A percentile compares a stretch with the other conserved stretches of the same genome.
Evolutionary conservation across 1,140 invertebrate genomes (phyloP).

Genomic region (Amphibalanus amphitrite): DNA sequence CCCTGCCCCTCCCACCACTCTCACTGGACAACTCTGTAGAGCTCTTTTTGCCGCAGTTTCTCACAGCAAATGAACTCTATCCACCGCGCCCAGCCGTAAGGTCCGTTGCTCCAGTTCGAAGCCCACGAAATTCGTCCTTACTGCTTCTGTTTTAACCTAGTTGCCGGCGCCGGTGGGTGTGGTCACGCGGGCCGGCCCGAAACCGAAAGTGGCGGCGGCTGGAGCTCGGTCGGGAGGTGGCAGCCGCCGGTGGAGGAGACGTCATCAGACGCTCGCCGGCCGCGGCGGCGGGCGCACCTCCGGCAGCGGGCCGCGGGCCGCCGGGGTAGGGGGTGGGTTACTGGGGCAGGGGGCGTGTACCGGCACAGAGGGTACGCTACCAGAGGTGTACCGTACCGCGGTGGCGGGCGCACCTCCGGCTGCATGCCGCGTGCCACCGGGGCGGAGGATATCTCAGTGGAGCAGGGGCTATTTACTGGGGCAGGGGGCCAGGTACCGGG

Average conservation of each 20-base stretch:
- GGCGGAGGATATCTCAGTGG: too few relatives aligned
- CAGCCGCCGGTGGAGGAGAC: background rate
- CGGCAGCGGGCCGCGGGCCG: too few relatives aligned
- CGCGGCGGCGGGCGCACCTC: background rate
- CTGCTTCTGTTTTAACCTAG: background rate
- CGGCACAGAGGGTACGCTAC: background rate
- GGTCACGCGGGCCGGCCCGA: background rate
- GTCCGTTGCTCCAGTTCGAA: background rate
- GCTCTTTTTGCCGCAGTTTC: constrained; percentile 1
- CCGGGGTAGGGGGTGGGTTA: background rate
- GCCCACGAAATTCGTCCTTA: background rate
- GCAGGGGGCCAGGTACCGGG: too few relatives aligned
- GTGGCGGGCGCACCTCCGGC: too few relatives aligned
- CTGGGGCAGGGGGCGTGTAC: background rate
- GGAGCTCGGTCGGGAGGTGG: background rate
- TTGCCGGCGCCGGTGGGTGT: background rate
- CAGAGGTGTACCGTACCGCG: too few relatives aligned
- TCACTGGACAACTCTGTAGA: background rate
- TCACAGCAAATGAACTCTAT: constrained; percentile 1
- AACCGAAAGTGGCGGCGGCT: background rate
- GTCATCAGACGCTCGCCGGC: background rate
- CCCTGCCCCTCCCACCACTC: constrained; percentile 1
- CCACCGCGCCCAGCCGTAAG: background rate
- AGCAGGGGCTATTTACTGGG: too few relatives aligned
- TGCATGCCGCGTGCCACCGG: too few relatives aligned